These are phyloP conservation scores for Leptoclinus maculatus DNA, from an alignment of 2,797 vertebrate genomes.

Conservation along the genomic window DNA sequence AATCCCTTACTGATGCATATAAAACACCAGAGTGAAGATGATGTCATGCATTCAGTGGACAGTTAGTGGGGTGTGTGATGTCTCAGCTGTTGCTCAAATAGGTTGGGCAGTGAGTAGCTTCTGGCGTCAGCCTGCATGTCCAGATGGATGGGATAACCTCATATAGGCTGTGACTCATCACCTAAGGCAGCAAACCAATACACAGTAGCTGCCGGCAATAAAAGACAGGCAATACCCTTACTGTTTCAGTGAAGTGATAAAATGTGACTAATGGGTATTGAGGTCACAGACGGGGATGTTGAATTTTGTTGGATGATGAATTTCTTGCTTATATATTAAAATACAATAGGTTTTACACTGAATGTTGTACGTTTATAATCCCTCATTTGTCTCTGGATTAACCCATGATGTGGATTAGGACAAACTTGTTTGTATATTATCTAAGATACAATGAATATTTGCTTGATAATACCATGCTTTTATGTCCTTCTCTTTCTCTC, in stretches of 20 bases:
- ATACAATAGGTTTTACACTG: background rate
- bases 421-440: constrained; percentile 1
- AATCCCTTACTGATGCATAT: constrained; percentile 49
- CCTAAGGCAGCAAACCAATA: constrained; percentile 61
- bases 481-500: constrained; percentile 11
- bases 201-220: constrained; percentile 34
- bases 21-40: constrained; percentile 62
- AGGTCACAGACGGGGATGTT: constrained; percentile 41
- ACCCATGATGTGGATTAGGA: constrained; percentile 30
- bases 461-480: background rate
- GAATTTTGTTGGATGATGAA: constrained; percentile 27
- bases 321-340: constrained; percentile 3
- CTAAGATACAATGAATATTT: constrained; percentile 22
- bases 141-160: constrained; percentile 71
- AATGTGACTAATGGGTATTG: constrained; percentile 40
- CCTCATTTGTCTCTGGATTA: constrained; percentile 38
- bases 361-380: constrained; percentile 20
- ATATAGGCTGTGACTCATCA: constrained; percentile 76
- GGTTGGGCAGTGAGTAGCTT: constrained; percentile 58
- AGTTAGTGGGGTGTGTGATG: constrained; percentile 58
- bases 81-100: constrained; percentile 73
- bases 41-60: constrained; percentile 70
- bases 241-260: constrained; percentile 47
- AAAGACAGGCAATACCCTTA: constrained; percentile 40
- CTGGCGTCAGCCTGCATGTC: constrained; percentile 68